Evolutionary conservation across 64 coral and sea anemone species (phyloP).

Genomic region (Actinia tenebrosa): DNA sequence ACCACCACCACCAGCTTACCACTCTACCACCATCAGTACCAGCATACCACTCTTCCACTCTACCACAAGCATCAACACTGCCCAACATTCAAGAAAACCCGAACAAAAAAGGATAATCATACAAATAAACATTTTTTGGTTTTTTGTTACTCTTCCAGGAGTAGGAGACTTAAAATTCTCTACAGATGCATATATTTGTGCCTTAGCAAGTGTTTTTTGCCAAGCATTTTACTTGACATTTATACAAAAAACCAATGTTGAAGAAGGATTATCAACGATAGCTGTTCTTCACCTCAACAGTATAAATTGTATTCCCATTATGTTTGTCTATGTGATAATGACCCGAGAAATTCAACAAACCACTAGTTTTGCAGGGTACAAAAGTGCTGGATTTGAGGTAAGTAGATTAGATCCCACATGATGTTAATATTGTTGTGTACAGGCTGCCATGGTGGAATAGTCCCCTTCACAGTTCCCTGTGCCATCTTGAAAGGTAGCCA

Average conservation of each 20-base stretch:
- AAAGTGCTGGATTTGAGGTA: slow-evolving; percentile 40
- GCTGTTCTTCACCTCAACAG: slow-evolving; percentile 61
- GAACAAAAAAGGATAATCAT: too few species aligned
- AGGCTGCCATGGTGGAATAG: too few species aligned
- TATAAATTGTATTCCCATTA: slow-evolving; percentile 66
- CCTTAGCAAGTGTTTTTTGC: slow-evolving; percentile 50
- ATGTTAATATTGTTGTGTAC: too few species aligned
- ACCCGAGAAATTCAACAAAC: slow-evolving; percentile 40
- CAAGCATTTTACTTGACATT: slow-evolving; percentile 67
- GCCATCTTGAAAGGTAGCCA: too few species aligned
- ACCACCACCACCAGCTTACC: too few species aligned
- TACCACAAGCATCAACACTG: too few species aligned
- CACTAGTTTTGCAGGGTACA: slow-evolving; percentile 13
- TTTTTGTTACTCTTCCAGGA: slow-evolving; percentile 12
- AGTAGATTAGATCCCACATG: not conserved
- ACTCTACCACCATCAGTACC: too few species aligned
- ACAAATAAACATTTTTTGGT: too few species aligned
- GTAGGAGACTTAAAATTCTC: slow-evolving; percentile 59
- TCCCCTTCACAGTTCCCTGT: too few species aligned
- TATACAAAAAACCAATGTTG: slow-evolving; percentile 58
- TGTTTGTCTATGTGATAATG: slow-evolving; percentile 38
- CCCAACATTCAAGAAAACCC: too few species aligned
- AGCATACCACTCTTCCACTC: too few species aligned
- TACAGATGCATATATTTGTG: slow-evolving; percentile 44
- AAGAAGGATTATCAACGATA: slow-evolving; percentile 52